A percentile compares a stretch with the other conserved stretches of the same genome.
Conservation (phyloP, 2,888 invertebrate species). For the Caenorhabditis wallacei region DNA sequence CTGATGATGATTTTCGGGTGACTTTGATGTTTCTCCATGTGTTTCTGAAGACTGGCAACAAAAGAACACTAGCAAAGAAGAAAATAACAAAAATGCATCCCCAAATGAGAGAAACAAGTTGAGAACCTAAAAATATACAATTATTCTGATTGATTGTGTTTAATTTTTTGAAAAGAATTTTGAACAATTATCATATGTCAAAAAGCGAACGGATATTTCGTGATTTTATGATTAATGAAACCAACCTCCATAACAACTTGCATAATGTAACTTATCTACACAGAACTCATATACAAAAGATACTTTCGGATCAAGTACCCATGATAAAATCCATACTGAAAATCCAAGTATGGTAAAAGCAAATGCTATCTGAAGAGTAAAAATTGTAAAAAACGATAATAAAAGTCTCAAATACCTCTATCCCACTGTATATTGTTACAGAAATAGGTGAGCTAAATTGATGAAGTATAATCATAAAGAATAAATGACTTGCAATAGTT, state of each 20-base stretch:
- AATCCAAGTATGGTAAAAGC: slow-evolving; percentile 53
- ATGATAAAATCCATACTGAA: slow-evolving; percentile 56
- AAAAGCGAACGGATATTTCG: too few relatives aligned
- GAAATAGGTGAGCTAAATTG: slow-evolving; percentile 40
- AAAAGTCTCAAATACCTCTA: slow-evolving; percentile 14
- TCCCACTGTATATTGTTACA: slow-evolving; percentile 39
- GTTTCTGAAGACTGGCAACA: slow-evolving; percentile 46
- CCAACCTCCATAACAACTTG: slow-evolving; percentile 47
- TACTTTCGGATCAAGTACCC: slow-evolving; percentile 44
- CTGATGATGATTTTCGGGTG: slow-evolving; percentile 58
- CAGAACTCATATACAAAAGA: slow-evolving; percentile 46
- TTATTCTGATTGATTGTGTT: background rate
- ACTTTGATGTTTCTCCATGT: slow-evolving; percentile 60
- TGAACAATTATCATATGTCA: too few relatives aligned
- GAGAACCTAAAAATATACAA: slow-evolving; percentile 31
- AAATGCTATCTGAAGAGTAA: slow-evolving; percentile 40
- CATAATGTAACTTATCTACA: background rate
- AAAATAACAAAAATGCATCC: slow-evolving; percentile 42
- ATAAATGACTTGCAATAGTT: slow-evolving; percentile 49
- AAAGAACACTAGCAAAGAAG: slow-evolving; percentile 50
- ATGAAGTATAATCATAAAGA: slow-evolving; percentile 41
- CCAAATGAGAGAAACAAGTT: slow-evolving; percentile 52
- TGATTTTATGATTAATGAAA: background rate
- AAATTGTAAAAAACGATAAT: background rate
- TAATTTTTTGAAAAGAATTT: too few relatives aligned